Evolutionary conservation across 2,113 vertebrate genomes (phyloP), one percentile per base, ranked within the genome.

Genomic region (Otocyon megalotis): DNA sequence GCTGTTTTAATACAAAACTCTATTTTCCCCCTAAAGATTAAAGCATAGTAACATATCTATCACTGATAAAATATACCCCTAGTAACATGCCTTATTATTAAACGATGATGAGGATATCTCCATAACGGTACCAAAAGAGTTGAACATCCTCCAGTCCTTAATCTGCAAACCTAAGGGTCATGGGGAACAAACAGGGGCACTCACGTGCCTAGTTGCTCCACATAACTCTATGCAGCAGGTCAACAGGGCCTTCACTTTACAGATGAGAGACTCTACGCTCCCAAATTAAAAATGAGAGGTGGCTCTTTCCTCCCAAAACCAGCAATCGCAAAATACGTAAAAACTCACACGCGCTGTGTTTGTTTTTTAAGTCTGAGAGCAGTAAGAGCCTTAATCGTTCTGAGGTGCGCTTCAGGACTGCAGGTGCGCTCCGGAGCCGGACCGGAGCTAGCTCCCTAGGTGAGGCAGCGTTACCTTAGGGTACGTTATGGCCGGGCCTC

Each of bases 401-500:
- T 65, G 90, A 35, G 28, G 48, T 16, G 43, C 32, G 93, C 65
- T 97, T 60, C 48, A n/a, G 43, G 28, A 19, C 32, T 54, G 35
- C 4, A 56, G 43, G 2, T 13, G 10, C 48, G 35, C 71, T 74
- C 43, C 56, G 86, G 37, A 71, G 67, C 35, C 63, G 28, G 26
- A 5, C 60, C 2, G 12, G 53, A 69, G 43, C 83, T 63, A 56
- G 87, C 26, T 62, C 35, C 24, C 56, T 30, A 43, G 43, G 43
- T 7, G 0, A 43, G 43, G 43, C 22, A 8, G 30, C 89, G 35
- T 96, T 96, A 97, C 99, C 99, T 99, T 99, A 2, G 99, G 99
- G 96, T 99, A 99, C 2, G 99, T 92, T 81, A 99, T 99, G 58
- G 99, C 95, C 35, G 99, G 98, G 0, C 98, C 99, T 94, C 99